Evolutionary conservation across 1,140 invertebrate species (phyloP).

Genomic region (Drosophila oshimai): DNA sequence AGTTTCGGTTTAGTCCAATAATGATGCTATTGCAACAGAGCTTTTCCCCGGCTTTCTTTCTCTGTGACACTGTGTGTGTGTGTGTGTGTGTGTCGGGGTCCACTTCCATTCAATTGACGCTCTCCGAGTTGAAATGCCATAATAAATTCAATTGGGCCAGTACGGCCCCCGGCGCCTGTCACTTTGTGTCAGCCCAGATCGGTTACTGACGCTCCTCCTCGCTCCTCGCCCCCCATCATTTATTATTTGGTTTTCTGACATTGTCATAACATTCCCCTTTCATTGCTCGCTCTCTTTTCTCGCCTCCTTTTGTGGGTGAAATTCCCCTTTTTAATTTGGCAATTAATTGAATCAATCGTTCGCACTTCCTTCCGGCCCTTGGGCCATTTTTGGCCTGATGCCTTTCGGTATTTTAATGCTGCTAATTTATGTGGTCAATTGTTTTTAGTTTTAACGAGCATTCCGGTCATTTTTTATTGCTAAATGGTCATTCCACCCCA

Average conservation of each 20-base stretch:
- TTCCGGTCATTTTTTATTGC: constrained; percentile 50
- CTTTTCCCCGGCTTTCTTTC: constrained; percentile 9
- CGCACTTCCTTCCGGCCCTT: constrained; percentile 54
- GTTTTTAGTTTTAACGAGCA: constrained; percentile 76
- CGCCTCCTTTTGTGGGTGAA: constrained; percentile 26
- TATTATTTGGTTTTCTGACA: constrained; percentile 70
- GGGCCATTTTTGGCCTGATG: constrained; percentile 3
- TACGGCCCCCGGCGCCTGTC: constrained; percentile 49
- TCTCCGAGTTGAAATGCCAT: constrained; percentile 72
- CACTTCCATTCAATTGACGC: constrained; percentile 78
- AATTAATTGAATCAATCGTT: constrained; percentile 77
- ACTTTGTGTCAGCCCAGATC: constrained; percentile 53
- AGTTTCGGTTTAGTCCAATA: constrained; percentile 78
- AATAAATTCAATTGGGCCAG: constrained; percentile 77
- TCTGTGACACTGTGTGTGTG: not conserved
- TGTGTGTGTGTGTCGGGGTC: constrained; percentile 21
- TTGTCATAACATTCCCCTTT: constrained; percentile 59
- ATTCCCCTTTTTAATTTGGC: constrained; percentile 66
- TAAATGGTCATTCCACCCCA: constrained; percentile 35
- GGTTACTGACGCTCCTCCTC: constrained; percentile 14
- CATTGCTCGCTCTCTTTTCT: constrained; percentile 20
- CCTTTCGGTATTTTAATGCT: constrained; percentile 53
- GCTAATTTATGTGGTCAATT: constrained; percentile 78
- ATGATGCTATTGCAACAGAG: constrained; percentile 69
- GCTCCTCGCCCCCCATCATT: constrained; percentile 42